Evolutionary conservation across 2,888 invertebrate species (phyloP), one percentile per base, ranked within the genome.

Genomic region (Nymphalis polychloros): DNA sequence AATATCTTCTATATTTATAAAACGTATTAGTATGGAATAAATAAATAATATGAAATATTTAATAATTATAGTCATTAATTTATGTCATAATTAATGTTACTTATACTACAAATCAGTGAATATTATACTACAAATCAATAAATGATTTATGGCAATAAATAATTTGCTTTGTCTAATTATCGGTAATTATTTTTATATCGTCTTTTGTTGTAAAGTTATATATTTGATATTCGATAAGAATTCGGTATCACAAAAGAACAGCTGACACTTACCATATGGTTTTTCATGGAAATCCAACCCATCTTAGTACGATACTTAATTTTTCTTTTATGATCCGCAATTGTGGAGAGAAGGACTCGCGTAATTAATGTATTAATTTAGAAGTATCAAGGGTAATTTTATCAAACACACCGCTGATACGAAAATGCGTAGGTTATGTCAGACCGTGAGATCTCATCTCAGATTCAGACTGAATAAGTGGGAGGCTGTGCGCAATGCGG

Each of bases 401-500:
- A 23, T 53, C 17, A 10, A 57, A 63, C 46, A 65, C 55, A 65
- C 71, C 66, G 66, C 66, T 71, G 69, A 71, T 60, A 41, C 60
- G 55, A 63, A 62, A 67, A 62, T 77, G 75, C 77, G 77, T 77
- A 90, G 89, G 89, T 91, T 91, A 90, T 88, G 88, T 86, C 82
- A 79, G 79, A 77, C 83, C 81, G 78, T 82, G 88, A 89, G 89
- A 90, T 89, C 83, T 85, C 77, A 81, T 86, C 89, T 82, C 82
- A 82, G 82, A 91, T 88, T 82, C 83, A 82, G 83, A 91, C 90
- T 88, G 89, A 87, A 83, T 69, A 72, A 73, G 68, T 75, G 84
- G 90, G 92, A 91, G 84, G 92, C 91, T 91, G 91, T 92, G 92
- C 92, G 92, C 92, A 92, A 82, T 92, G 92, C 92, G 92, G 84